These are phyloP conservation scores for Cyanoderma ruficeps DNA, from an alignment of 2,113 vertebrate genomes.

Conservation along the genomic window DNA sequence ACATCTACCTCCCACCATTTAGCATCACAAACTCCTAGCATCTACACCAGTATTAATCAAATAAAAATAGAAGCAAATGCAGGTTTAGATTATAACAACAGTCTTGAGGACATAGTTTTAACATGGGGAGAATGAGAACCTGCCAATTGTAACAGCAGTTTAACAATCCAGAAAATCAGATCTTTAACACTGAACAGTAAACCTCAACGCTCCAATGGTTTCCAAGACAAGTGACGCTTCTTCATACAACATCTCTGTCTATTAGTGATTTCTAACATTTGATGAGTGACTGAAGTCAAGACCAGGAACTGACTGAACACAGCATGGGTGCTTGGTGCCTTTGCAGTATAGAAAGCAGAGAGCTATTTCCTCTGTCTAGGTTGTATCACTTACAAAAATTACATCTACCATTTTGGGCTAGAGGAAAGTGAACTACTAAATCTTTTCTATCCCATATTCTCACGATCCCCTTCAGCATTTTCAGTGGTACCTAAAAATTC, in stretches of 20 bases:
- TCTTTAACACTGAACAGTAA: background rate
- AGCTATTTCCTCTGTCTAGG: background rate
- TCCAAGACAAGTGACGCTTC: background rate
- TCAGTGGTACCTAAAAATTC: constrained; percentile 2
- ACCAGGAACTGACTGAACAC: background rate
- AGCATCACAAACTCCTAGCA: background rate
- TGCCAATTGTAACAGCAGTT: background rate
- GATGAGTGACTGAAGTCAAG: background rate
- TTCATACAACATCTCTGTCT: background rate
- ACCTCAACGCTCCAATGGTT: background rate
- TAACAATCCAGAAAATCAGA: constrained; percentile 1
- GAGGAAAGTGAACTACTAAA: background rate
- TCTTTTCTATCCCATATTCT: background rate
- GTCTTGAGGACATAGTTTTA: background rate
- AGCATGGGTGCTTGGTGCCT: background rate
- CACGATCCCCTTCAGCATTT: background rate
- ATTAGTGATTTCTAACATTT: background rate
- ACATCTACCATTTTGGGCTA: background rate
- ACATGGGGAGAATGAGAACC: background rate
- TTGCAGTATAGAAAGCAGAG: background rate
- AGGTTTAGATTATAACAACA: background rate
- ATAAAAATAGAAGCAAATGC: background rate
- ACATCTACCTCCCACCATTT: background rate
- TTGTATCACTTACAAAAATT: background rate
- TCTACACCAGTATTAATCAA: background rate